A percentile compares a stretch with the other conserved stretches of the same genome.
Conservation (phyloP, 2,797 vertebrate genomes). For the Eurystomus glaucurus region DNA sequence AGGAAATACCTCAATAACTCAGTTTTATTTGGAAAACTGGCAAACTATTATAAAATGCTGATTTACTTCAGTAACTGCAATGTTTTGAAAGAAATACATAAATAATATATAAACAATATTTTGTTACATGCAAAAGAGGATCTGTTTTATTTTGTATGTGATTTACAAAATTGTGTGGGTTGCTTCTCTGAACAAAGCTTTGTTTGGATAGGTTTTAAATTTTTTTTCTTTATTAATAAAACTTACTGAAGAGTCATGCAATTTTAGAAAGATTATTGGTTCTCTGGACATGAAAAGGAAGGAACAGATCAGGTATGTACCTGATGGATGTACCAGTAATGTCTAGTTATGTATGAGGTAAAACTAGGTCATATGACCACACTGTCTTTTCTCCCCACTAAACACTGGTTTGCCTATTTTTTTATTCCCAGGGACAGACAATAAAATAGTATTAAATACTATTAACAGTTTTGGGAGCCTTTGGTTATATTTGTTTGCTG, state of each 20-base stretch:
- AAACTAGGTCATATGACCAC: not conserved
- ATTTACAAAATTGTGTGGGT: not conserved
- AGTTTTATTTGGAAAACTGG: not conserved
- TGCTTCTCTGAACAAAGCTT: not conserved
- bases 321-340: no score
- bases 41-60: not conserved
- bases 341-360: accelerated
- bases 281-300: not conserved
- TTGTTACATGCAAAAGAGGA: not conserved
- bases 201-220: not conserved
- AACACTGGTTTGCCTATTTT: not conserved
- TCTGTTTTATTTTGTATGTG: not conserved
- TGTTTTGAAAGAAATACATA: not conserved
- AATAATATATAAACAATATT: not conserved
- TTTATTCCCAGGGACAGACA: not conserved
- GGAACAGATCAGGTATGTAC: not conserved
- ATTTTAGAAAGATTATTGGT: not conserved
- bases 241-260: not conserved
- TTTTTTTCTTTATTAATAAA: not conserved
- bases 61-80: not conserved
- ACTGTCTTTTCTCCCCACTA: accelerated
- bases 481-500: not conserved
- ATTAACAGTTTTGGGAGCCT: not conserved
- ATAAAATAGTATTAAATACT: not conserved
- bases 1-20: not conserved